Conservation (phyloP, 2,113 vertebrate genomes). For the Bambusicola thoracicus region DNA sequence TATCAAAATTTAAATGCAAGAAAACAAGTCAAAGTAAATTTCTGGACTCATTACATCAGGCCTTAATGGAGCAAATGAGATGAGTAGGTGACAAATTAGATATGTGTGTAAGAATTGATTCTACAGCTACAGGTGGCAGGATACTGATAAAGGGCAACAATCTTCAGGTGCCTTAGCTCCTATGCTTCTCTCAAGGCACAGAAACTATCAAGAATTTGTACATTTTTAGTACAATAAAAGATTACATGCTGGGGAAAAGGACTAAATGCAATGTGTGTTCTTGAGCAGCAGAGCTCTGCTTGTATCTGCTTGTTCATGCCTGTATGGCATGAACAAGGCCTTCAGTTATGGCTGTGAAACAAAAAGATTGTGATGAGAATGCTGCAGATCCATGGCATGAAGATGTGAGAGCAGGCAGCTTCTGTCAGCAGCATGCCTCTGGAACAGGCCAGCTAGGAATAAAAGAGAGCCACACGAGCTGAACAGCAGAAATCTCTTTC, state of each 20-base stretch:
- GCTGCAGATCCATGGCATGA: not conserved
- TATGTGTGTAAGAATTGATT: not conserved
- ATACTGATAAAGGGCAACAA: not conserved
- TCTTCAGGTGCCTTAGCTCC: not conserved
- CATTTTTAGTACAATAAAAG: not conserved
- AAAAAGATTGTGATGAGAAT: not conserved
- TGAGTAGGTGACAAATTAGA: not conserved
- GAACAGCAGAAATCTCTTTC: not conserved
- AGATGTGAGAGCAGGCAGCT: not conserved
- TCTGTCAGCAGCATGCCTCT: not conserved
- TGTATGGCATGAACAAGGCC: not conserved
- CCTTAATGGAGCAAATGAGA: not conserved
- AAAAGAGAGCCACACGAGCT: not conserved
- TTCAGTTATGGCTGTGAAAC: rapidly evolving
- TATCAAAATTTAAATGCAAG: not conserved
- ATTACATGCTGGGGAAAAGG: not conserved
- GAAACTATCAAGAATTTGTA: not conserved
- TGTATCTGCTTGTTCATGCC: too few relatives aligned
- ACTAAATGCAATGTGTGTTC: not conserved
- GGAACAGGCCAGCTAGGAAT: not conserved
- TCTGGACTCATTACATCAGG: not conserved
- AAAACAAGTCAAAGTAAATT: not conserved
- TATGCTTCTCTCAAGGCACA: not conserved
- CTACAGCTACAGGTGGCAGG: not conserved
- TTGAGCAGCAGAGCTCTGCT: not conserved